Percentiles rank a stretch among this genome's conserved stretches.
Evolutionary conservation across 2,113 vertebrate species (phyloP).

Genomic region (Zootoca vivipara): DNA sequence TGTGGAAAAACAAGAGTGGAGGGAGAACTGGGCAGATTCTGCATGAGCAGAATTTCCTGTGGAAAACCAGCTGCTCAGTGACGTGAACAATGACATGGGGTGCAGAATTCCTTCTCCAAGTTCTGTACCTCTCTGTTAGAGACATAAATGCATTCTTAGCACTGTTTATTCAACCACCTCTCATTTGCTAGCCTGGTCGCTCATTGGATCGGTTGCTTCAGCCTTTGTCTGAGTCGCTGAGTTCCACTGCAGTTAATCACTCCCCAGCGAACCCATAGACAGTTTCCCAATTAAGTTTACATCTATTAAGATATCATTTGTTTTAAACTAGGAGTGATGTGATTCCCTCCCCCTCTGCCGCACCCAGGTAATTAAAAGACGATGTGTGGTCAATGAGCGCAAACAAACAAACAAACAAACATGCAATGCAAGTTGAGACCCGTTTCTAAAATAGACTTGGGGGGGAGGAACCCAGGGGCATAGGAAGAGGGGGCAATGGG

Average conservation of each 20-base stretch:
- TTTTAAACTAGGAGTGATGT: slow-evolving; percentile 6
- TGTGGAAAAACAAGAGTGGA: not conserved
- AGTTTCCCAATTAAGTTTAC: slow-evolving; percentile 14
- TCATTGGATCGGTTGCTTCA: not conserved
- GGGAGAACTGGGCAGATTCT: no score
- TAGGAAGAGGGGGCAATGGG: no score
- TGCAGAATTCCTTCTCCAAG: not conserved
- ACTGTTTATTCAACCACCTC: not conserved
- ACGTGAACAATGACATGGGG: not conserved
- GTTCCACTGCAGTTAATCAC: slow-evolving; percentile 3
- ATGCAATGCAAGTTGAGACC: not conserved
- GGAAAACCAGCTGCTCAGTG: not conserved
- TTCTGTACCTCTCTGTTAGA: no score
- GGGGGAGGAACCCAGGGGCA: no score
- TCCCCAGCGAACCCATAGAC: not conserved
- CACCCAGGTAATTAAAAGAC: not conserved
- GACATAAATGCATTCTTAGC: not conserved
- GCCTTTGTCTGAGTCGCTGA: not conserved
- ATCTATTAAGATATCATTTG: slow-evolving; percentile 13
- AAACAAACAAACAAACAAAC: not conserved
- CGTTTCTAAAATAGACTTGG: not conserved
- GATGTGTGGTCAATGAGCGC: not conserved
- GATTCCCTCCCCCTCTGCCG: not conserved
- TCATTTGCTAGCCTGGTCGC: not conserved
- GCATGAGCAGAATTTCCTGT: no score